These are phyloP conservation scores for Oconnorella tubifera DNA, from an alignment of 2,888 invertebrate genomes.

Conservation along the genomic window DNA sequence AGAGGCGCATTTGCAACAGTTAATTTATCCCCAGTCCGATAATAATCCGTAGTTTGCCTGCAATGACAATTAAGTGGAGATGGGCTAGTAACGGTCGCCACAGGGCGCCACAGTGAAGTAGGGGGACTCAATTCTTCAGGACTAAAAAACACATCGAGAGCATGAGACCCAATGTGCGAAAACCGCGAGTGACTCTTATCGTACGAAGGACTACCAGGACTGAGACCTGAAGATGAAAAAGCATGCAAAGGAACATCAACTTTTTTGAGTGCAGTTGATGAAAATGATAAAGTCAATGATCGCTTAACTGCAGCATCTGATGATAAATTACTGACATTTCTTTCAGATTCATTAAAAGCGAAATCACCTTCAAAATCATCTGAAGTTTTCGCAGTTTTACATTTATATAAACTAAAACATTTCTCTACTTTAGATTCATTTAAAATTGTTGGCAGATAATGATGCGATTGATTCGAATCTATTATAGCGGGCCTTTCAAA, in stretches of 20 bases:
- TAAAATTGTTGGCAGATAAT: no score
- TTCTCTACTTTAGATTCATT: no score
- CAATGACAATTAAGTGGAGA: no score
- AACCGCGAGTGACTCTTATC: constrained; percentile 30
- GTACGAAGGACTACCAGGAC: constrained; percentile 32
- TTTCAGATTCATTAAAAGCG: no score
- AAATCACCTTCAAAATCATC: background rate
- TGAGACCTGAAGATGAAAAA: constrained; percentile 4
- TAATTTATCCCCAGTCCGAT: background rate
- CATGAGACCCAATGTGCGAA: constrained; percentile 37
- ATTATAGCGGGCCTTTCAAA: no score
- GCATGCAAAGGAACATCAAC: constrained; percentile 9
- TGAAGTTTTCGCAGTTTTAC: no score
- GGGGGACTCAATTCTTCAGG: constrained; percentile 32
- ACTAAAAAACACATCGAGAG: constrained; percentile 37
- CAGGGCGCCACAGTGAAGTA: constrained; percentile 18
- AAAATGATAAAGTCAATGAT: background rate
- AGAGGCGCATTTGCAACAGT: background rate
- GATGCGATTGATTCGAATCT: no score
- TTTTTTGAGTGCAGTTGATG: background rate
- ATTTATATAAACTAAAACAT: no score
- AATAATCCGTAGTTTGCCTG: no score
- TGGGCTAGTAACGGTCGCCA: background rate
- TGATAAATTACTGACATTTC: no score
- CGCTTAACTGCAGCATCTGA: no score